Base-by-base conservation (phyloP, 2,888 invertebrate species). In the Panzeria rudis region DNA sequence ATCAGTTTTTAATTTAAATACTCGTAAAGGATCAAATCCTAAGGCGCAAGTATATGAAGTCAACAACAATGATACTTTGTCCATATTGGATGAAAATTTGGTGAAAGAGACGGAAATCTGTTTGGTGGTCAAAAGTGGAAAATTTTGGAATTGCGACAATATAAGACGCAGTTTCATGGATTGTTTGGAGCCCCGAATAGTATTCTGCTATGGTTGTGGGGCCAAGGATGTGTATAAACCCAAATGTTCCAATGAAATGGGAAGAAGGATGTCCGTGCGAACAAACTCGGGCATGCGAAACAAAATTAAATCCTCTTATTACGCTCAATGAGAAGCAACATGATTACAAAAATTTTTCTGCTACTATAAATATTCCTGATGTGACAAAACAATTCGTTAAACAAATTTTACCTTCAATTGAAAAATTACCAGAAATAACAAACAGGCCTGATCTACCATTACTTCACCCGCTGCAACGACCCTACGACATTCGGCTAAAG, bases 141-240 rank as follows among this genome's bases (percentile, higher is more conserved):
- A 13, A n/a, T 52, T 23, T 73, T 47, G 47, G 61, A 61, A 61
- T 44, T 61, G 59, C n/a, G 32, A 61, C 5, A 7, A 6, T 13
- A 0, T 5, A 0, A 44, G 47, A 15, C 72, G 61, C 20, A 29
- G 47, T 32, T 73, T 15, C n/a, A 3, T 29, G 2, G 68, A 68
- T 13, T 68, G 68, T 8, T 4, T 68, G 1, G 3, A 20, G 11
- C 13, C 32, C 0, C 25, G 50, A 20, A 32, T 2, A 13, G 8
- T 68, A 20, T 68, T 68, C 20, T 50, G 68, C 8, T 66, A 66
- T 32, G 66, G 66, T 0, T 66, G 66, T 13, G 68, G 50, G 3
- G 7, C 23, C 0, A 50, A 9, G 3, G 20, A 68, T 7, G 32
- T 9, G 2, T 54, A 69, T 25, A 69, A 25, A 11, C 64, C 44